A percentile compares a stretch with the other conserved stretches of the same genome.
phyloP scores from a whole-genome alignment of 2,113 vertebrate genomes.

The Chauna torquata region DNA sequence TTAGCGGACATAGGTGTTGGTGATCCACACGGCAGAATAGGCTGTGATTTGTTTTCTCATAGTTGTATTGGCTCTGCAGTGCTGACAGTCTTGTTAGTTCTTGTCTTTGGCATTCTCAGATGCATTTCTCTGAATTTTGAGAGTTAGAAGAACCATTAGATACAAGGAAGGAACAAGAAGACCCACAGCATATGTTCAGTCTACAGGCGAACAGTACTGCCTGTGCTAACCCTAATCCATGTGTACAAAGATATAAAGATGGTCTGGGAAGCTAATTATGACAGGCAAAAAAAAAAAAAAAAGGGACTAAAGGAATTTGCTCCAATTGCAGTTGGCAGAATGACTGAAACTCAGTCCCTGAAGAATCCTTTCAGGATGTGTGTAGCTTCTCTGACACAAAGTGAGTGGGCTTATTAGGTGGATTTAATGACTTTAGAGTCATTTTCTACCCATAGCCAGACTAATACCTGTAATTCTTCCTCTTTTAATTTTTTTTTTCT shows the following conservation, averaged over 20 bases:
- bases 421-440: not conserved
- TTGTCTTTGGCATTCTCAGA: slow-evolving; percentile 16
- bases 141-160: not conserved
- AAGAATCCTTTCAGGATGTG: slow-evolving; percentile 19
- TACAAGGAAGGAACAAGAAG: slow-evolving; percentile 35
- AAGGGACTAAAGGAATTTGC: not conserved
- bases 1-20: not conserved
- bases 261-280: slow-evolving; percentile 50
- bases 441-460: not conserved
- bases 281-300: not conserved
- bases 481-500: not conserved
- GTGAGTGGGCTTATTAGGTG: not conserved
- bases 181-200: slow-evolving; percentile 53
- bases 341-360: slow-evolving; percentile 20
- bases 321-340: slow-evolving; percentile 29
- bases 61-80: not conserved
- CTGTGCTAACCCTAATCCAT: slow-evolving; percentile 45
- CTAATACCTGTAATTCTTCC: not conserved
- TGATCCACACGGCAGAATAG: not conserved
- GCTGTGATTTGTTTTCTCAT: not conserved
- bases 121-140: not conserved
- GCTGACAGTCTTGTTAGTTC: not conserved
- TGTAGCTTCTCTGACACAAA: slow-evolving; percentile 14
- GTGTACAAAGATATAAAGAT: not conserved
- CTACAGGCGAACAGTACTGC: slow-evolving; percentile 1